phyloP scores from a whole-genome alignment of 2,888 invertebrate genomes.

The Papilio protenor region DNA sequence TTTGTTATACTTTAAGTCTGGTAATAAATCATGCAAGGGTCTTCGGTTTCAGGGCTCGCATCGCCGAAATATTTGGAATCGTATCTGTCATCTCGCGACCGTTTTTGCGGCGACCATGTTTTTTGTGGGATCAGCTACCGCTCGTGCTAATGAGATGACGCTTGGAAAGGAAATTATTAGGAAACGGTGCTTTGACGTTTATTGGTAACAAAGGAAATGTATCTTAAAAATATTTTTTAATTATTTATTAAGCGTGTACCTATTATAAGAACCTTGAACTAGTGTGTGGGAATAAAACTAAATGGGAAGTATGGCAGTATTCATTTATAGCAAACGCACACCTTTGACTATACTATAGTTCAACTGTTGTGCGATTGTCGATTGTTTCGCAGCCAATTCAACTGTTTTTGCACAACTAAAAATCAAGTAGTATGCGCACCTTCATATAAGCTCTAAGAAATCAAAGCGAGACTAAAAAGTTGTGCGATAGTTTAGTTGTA shows the following conservation, averaged over 20 bases:
- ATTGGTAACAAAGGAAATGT: background rate
- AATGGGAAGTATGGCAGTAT: too few species aligned
- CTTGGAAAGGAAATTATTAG: conserved; percentile 21
- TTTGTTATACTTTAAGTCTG: conserved; percentile 74
- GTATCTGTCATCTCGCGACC: conserved; percentile 75
- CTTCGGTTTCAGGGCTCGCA: conserved; percentile 78
- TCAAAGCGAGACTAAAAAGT: too few species aligned
- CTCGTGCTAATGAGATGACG: conserved; percentile 72
- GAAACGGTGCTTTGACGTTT: background rate
- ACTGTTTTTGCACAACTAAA: too few species aligned
- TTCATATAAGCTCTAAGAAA: too few species aligned
- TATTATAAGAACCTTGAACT: background rate
- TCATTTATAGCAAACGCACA: too few species aligned
- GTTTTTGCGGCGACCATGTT: conserved; percentile 69
- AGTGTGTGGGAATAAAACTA: too few species aligned
- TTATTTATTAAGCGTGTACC: background rate
- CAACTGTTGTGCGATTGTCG: too few species aligned
- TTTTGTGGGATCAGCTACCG: conserved; percentile 61
- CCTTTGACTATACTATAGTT: too few species aligned
- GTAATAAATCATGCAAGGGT: conserved; percentile 74
- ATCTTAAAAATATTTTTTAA: background rate
- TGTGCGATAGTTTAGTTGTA: too few species aligned
- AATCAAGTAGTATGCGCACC: too few species aligned
- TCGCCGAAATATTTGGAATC: conserved; percentile 80
- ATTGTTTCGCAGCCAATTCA: too few species aligned